Evolutionary conservation across 2,113 vertebrate genomes (phyloP).

Genomic region (Piprites chloris): DNA sequence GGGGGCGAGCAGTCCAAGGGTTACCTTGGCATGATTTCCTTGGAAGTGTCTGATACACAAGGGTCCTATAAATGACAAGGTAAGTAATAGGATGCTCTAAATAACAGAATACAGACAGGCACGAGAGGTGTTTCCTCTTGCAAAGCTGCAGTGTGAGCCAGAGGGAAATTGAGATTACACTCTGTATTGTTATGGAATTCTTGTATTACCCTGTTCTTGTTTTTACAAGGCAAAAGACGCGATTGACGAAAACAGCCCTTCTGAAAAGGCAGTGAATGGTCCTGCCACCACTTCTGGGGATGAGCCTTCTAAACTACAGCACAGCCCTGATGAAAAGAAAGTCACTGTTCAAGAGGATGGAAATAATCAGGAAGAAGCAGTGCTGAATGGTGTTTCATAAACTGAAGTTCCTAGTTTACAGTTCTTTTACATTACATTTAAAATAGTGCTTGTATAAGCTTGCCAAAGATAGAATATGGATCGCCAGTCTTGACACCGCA

Average conservation of each 20-base stretch:
- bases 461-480: slow-evolving; percentile 99
- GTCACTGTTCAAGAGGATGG: slow-evolving; percentile 78
- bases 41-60: rapidly evolving
- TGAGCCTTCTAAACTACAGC: slow-evolving; percentile 74
- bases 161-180: not conserved
- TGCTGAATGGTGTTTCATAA: slow-evolving; percentile 95
- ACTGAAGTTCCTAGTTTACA: slow-evolving; percentile 84
- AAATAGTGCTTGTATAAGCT: slow-evolving; percentile 98
- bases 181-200: not conserved
- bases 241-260: slow-evolving; percentile 86
- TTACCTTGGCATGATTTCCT: rapidly evolving
- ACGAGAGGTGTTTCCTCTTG: not conserved
- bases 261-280: slow-evolving; percentile 84
- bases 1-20: not conserved
- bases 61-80: rapidly evolving
- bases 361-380: slow-evolving; percentile 81
- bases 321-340: slow-evolving; percentile 79
- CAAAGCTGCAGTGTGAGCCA: not conserved
- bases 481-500: slow-evolving; percentile 90
- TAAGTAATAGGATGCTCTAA: not conserved
- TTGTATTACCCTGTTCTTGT: not conserved
- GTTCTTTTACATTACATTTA: slow-evolving; percentile 87
- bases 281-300: slow-evolving; percentile 77
- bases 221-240: slow-evolving; percentile 82
- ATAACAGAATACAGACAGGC: not conserved